Conservation (phyloP, 2,797 vertebrate genomes). For the Limnodromus scolopaceus region DNA sequence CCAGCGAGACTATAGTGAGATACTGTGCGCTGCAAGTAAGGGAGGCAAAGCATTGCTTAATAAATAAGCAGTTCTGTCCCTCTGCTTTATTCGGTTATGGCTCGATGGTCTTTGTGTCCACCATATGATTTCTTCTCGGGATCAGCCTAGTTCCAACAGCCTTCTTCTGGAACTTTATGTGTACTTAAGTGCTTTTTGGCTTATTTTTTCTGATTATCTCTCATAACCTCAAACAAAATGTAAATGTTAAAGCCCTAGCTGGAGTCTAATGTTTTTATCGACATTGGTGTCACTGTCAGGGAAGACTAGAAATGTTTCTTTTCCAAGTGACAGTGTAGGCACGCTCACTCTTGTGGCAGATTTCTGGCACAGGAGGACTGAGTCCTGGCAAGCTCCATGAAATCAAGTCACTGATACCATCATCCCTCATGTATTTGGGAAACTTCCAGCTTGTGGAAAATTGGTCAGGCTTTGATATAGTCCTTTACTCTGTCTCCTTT, state of each 20-base stretch:
- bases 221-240: neutral
- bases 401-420: neutral
- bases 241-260: neutral
- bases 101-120: neutral
- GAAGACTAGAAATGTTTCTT: neutral
- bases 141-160: neutral
- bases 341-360: neutral
- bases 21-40: neutral
- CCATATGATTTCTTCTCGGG: neutral
- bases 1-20: neutral
- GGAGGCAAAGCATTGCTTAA: neutral
- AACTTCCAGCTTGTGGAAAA: neutral
- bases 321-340: neutral
- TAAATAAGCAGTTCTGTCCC: conserved; percentile 11
- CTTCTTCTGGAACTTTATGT: neutral
- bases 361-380: neutral
- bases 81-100: neutral
- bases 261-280: neutral
- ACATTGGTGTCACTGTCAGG: neutral
- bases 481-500: neutral
- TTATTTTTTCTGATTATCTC: neutral
- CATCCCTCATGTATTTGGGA: neutral
- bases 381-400: neutral
- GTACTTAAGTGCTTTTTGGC: neutral
- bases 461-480: neutral